Evolutionary conservation across 1,140 invertebrate genomes (phyloP).

Genomic region (Matsumurasca onukii): DNA sequence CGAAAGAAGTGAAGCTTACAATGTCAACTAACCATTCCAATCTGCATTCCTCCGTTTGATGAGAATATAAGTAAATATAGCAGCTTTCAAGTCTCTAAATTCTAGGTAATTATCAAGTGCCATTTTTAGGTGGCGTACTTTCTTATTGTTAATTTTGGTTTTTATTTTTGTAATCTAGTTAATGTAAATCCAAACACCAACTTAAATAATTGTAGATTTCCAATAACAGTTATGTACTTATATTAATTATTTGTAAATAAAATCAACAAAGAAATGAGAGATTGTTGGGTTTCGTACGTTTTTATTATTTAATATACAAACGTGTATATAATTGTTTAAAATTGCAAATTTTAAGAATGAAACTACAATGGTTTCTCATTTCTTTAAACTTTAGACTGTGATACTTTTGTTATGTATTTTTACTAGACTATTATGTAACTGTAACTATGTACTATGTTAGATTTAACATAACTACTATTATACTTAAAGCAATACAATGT

Average conservation of each 20-base stretch:
- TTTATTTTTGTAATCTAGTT: constrained; percentile 11
- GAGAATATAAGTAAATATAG: neutral
- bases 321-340: neutral
- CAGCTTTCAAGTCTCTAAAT: neutral
- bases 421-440: neutral
- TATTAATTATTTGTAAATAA: constrained; percentile 16
- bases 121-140: constrained; percentile 7
- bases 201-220: neutral
- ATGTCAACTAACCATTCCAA: neutral
- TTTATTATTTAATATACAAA: neutral
- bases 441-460: constrained; percentile 11
- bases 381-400: constrained; percentile 10
- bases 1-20: neutral
- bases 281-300: neutral
- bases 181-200: constrained; percentile 4
- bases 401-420: constrained; percentile 20
- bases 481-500: neutral
- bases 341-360: too few species aligned
- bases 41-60: neutral
- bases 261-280: constrained; percentile 13
- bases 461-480: constrained; percentile 6
- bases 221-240: constrained; percentile 20
- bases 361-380: constrained; percentile 10
- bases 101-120: constrained; percentile 7
- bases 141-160: constrained; percentile 5